phyloP scores from a whole-genome alignment of 2,797 vertebrate genomes.

The Betta splendens region DNA sequence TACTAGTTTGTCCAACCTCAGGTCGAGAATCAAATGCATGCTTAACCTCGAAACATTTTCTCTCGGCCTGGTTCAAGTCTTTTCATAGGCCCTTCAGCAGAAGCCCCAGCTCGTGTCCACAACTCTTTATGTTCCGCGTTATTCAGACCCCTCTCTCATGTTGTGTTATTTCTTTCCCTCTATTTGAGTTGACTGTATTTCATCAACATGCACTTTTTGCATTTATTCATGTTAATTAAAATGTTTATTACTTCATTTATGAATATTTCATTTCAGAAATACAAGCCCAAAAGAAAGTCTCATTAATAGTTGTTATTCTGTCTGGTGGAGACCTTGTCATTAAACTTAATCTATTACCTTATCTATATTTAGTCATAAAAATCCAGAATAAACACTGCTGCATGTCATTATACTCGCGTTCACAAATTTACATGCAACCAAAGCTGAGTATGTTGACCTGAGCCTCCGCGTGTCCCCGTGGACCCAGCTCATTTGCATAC shows the following conservation, averaged over 20 bases:
- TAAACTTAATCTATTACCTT: background rate
- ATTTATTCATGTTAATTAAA: slow-evolving; percentile 8
- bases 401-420: background rate
- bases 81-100: slow-evolving; percentile 19
- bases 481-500: slow-evolving; percentile 43
- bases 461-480: slow-evolving; percentile 20
- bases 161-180: background rate
- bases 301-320: background rate
- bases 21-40: slow-evolving; percentile 4
- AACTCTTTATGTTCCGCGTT: background rate
- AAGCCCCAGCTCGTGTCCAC: background rate
- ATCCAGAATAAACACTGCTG: background rate
- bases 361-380: background rate
- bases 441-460: slow-evolving; percentile 18
- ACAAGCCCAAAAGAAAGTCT: background rate
- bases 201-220: slow-evolving; percentile 3
- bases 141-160: background rate
- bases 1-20: slow-evolving; percentile 9
- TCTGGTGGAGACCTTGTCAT: background rate
- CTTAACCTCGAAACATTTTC: slow-evolving; percentile 25
- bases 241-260: background rate
- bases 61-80: slow-evolving; percentile 29
- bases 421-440: slow-evolving; percentile 24
- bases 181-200: slow-evolving; percentile 4
- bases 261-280: background rate